A percentile compares a stretch with the other conserved stretches of the same genome.
phyloP scores from a whole-genome alignment of 2,888 invertebrate genomes.

The Patella depressa region DNA sequence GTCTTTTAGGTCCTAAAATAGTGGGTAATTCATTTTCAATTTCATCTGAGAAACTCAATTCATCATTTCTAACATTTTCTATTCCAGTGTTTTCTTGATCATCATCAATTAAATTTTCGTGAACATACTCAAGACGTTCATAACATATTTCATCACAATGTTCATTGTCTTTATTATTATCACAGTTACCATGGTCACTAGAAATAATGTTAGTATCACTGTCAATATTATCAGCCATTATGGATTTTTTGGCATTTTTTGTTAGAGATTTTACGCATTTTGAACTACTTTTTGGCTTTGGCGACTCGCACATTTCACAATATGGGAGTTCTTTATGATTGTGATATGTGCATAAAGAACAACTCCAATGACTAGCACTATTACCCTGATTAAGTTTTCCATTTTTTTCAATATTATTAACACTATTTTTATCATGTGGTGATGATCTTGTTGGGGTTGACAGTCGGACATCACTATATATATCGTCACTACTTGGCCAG shows the following conservation, averaged over 20 bases:
- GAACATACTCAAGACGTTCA: neutral
- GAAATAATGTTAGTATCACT: no score
- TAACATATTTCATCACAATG: no score
- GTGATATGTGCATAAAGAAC: conserved; percentile 59
- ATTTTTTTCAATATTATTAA: neutral
- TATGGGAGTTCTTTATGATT: conserved; percentile 52
- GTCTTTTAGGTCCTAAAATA: neutral
- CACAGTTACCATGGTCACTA: no score
- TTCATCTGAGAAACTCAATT: no score
- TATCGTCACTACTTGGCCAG: neutral
- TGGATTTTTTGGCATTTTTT: no score
- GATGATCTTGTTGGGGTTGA: neutral
- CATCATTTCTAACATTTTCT: no score
- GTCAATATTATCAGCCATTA: no score
- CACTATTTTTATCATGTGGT: neutral
- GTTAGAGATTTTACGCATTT: no score
- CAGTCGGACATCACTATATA: neutral
- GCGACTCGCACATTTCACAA: conserved; percentile 65
- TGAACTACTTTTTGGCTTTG: conserved; percentile 35
- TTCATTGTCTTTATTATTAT: no score
- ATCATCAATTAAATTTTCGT: conserved; percentile 21
- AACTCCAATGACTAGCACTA: conserved; percentile 51
- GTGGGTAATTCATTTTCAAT: neutral
- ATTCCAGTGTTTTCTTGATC: conserved; percentile 14
- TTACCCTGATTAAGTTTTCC: neutral